Conservation (phyloP, 2,113 vertebrate genomes). For the Alaudala cheleensis region DNA sequence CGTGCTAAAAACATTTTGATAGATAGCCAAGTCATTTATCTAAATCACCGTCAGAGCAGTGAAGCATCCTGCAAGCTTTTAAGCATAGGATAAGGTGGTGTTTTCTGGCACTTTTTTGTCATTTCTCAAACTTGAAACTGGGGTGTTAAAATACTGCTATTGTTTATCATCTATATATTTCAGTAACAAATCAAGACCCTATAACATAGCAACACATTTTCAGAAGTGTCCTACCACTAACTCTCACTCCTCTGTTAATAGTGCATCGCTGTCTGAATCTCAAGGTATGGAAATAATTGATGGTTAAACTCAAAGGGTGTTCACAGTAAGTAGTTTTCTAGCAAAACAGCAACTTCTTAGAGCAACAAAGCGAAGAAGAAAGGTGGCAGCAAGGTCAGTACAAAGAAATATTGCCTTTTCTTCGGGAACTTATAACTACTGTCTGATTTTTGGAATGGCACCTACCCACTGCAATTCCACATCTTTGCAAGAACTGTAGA, state of each 20-base stretch:
- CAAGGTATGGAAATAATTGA: slow-evolving; percentile 79
- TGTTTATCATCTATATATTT: slow-evolving; percentile 75
- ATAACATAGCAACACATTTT: slow-evolving; percentile 51
- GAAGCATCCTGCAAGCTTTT: slow-evolving; percentile 75
- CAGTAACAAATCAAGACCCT: slow-evolving; percentile 54
- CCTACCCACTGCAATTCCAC: not conserved
- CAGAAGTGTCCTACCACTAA: slow-evolving; percentile 36
- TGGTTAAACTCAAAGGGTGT: slow-evolving; percentile 79
- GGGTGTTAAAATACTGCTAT: slow-evolving; percentile 58
- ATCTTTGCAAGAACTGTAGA: slow-evolving; percentile 29
- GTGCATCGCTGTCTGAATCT: slow-evolving; percentile 31
- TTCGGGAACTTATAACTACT: slow-evolving; percentile 58
- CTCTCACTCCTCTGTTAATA: slow-evolving; percentile 34
- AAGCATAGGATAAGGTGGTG: slow-evolving; percentile 34
- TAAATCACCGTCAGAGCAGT: slow-evolving; percentile 82
- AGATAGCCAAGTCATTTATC: slow-evolving; percentile 83
- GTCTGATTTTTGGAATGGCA: slow-evolving; percentile 56
- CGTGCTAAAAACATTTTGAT: slow-evolving; percentile 82
- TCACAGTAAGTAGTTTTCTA: slow-evolving; percentile 78
- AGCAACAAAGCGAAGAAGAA: slow-evolving; percentile 77
- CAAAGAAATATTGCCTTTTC: slow-evolving; percentile 81
- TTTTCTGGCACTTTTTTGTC: slow-evolving; percentile 65
- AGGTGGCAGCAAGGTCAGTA: slow-evolving; percentile 81
- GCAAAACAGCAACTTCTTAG: slow-evolving; percentile 82
- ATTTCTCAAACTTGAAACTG: slow-evolving; percentile 70